Evolutionary conservation across 2,888 invertebrate species (phyloP).

Genomic region (Ochropleura plecta): DNA sequence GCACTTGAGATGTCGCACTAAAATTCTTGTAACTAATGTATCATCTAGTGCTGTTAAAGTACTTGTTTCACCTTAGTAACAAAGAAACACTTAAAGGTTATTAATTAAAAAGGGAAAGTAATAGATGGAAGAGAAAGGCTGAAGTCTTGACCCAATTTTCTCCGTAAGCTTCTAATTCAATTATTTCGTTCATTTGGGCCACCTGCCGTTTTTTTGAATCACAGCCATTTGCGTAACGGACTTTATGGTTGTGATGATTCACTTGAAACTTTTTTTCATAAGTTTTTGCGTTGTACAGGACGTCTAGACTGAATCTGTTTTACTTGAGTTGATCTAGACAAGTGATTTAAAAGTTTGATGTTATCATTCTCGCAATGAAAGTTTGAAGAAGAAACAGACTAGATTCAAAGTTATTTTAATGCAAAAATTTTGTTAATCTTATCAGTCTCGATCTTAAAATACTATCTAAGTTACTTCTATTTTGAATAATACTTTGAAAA

Average conservation of each 20-base stretch:
- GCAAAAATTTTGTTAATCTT: neutral
- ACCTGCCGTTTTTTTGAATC: conserved; percentile 57
- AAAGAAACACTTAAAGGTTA: conserved; percentile 58
- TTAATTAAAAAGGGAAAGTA: conserved; percentile 74
- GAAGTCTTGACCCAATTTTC: conserved; percentile 70
- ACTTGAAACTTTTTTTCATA: conserved; percentile 20
- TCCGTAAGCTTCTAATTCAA: conserved; percentile 77
- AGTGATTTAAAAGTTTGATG: conserved; percentile 45
- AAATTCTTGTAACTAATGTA: conserved; percentile 9
- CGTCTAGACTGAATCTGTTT: conserved; percentile 16
- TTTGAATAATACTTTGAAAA: conserved; percentile 16
- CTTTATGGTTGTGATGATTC: conserved; percentile 39
- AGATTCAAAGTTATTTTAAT: conserved; percentile 23
- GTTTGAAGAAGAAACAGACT: conserved; percentile 20
- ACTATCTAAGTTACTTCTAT: conserved; percentile 4
- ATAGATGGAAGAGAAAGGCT: conserved; percentile 75
- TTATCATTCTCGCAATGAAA: conserved; percentile 28
- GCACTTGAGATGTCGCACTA: neutral
- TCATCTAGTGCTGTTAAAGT: conserved; percentile 11
- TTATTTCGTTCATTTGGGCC: conserved; percentile 74
- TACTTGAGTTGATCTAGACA: conserved; percentile 20
- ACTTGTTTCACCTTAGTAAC: conserved; percentile 27
- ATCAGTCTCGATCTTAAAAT: conserved; percentile 5
- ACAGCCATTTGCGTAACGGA: conserved; percentile 23
- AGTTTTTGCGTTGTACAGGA: conserved; percentile 12